Base-by-base conservation (phyloP, 2,888 invertebrate genomes). In the Limnephilus lunatus region DNA sequence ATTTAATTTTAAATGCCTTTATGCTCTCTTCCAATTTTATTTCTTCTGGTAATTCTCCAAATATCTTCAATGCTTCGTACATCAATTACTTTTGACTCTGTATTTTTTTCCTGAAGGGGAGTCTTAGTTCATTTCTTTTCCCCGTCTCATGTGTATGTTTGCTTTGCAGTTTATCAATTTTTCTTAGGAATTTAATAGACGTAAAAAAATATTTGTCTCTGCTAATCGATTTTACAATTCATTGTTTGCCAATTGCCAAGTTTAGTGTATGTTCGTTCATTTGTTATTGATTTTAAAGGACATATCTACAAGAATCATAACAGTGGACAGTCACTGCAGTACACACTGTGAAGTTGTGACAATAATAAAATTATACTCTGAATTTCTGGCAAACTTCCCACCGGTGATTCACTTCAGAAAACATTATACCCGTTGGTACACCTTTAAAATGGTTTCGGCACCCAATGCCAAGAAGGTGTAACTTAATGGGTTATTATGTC, bases 401-500 rank as follows among this genome's bases (percentile, higher is more conserved):
- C n/a, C 68, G 30, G 87, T 87, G 87, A 87, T 32, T 87, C 87
- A 87, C 68, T 30, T 44, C 86, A 39, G 11, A 87, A 87, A 31
- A 31, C 85, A 85, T 85, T 53, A 87, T 87, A 53, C 68, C 25
- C 68, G 68, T 68, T 68, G 68, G 53, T 87, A 87, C 87, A 87
- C 87, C 68, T 53, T 53, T 68, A 87, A 87, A 48, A 53, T 68
- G 87, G 48, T 15, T 32, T 30, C 68, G 32, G 87, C 9, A 5
- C 12, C 30, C 53, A 87, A 44, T 87, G 87, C 87, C 87, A 87
- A 87, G 68, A 53, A 87, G 87, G 87, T 87, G 87, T 87, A 87
- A 7, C 87, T 5, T 87, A 87, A 31, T 87, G 87, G 30, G 53
- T 87, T 87, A 31, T 87, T 87, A 53, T 68, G 87, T 87, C 87